Base-by-base conservation (phyloP, 2,113 vertebrate species). In the Proterorhinus semilunaris region DNA sequence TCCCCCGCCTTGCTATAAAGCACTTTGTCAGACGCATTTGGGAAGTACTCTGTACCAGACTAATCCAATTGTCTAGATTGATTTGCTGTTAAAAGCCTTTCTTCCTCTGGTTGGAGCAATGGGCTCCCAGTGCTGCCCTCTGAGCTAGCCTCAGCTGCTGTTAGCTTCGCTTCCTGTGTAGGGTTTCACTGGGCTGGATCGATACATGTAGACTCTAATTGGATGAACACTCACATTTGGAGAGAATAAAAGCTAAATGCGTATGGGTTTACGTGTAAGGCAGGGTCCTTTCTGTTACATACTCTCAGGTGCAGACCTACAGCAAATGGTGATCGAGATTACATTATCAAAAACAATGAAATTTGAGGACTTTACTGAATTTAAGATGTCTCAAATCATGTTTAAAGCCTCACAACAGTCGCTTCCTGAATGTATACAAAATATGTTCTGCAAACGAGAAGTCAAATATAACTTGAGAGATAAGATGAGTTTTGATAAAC, bases 81-180 rank as follows among this genome's bases (percentile, higher is more conserved):
- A 89, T 91, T 83, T 83, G 87, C 86, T 83, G 86, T 89, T 91
- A 91, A 91, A 91, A 91, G 87, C 88, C 80, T 86, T 84, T 86
- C 87, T 88, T 90, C 86, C 87, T 85, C 82, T 83, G 74, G 83
- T 82, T 75, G 44, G 73, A 85, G 80, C 75, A 72, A 77, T 88
- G 66, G 50, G 47, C 81, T 86, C 75, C 81, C 84, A 76, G 84
- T 86, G 85, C 68, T 86, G 86, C 86, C 83, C 79, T 83, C 69
- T 79, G 76, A 76, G 82, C 79, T 82, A 83, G 69, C 80, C 72
- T 76, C 27, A 80, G 77, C 71, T 66, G 84, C 83, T 88, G 90
- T 87, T 85, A 86, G 83, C 82, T 73, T 71, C 59, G 70, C 87
- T 91, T 90, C 87, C 86, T 88, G 88, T 86, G 86, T 90, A 84